These are phyloP conservation scores for Camptogramma bilineatum DNA, from an alignment of 2,888 invertebrate species.

Conservation along the genomic window DNA sequence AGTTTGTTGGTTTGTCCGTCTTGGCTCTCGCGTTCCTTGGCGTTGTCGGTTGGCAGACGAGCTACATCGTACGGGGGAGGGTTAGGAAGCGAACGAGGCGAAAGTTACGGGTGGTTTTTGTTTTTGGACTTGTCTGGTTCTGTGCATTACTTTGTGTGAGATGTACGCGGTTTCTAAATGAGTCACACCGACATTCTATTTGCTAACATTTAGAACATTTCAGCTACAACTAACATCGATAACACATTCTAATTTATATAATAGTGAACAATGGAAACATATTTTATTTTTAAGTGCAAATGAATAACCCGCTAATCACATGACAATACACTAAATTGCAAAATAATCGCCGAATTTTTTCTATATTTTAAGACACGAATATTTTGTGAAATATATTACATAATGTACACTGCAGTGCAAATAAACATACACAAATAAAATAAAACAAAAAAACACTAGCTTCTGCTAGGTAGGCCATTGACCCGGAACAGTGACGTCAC, in stretches of 20 bases:
- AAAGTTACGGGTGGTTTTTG: conserved; percentile 53
- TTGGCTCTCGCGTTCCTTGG: conserved; percentile 48
- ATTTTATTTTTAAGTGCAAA: conserved; percentile 20
- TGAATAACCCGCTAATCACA: conserved; percentile 16
- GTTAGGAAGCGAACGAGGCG: conserved; percentile 54
- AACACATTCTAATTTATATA: conserved; percentile 11
- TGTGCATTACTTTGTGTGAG: conserved; percentile 49
- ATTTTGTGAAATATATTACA: conserved; percentile 8
- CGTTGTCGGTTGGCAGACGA: conserved; percentile 46
- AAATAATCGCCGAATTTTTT: conserved; percentile 6
- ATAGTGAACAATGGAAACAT: conserved; percentile 7
- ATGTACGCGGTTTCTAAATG: not conserved
- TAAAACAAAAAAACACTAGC: conserved; percentile 31
- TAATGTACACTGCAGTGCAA: conserved; percentile 39
- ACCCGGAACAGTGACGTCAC: conserved; percentile 52
- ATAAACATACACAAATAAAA: conserved; percentile 31
- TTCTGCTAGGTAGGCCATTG: conserved; percentile 33
- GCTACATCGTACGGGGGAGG: conserved; percentile 41
- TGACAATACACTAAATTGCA: conserved; percentile 29
- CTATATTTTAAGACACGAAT: not conserved
- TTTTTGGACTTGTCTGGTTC: conserved; percentile 50
- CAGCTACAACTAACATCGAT: conserved; percentile 28
- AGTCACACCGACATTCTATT: conserved; percentile 19
- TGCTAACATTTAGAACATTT: not conserved
- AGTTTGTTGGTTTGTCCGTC: conserved; percentile 49